A percentile compares a stretch with the other conserved stretches of the same genome.
Evolutionary conservation across 2,113 vertebrate genomes (phyloP).

Genomic region (Microcebus murinus): DNA sequence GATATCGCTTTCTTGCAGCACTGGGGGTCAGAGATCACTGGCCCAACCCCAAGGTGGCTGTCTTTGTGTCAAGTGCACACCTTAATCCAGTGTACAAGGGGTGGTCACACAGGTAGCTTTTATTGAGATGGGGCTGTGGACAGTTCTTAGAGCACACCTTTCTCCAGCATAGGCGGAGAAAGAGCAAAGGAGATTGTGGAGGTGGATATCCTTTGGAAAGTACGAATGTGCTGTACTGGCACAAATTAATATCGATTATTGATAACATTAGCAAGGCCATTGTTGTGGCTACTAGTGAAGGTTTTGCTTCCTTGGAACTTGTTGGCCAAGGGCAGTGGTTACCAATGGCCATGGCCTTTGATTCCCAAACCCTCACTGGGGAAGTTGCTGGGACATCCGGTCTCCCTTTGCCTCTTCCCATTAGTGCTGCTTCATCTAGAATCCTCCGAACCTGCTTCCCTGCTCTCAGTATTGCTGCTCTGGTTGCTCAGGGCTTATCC

Average conservation of each 20-base stretch:
- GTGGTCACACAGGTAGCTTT: not conserved
- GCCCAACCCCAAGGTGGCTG: accelerated
- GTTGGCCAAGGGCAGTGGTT: not conserved
- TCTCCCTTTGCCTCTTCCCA: not conserved
- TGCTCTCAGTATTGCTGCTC: not conserved
- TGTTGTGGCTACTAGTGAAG: not conserved
- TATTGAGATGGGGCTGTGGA: not conserved
- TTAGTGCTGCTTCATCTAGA: not conserved
- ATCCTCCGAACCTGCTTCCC: not conserved
- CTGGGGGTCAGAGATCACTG: not conserved
- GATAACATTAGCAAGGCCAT: constrained; percentile 51
- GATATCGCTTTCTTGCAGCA: not conserved
- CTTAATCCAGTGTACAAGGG: not conserved
- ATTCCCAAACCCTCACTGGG: not conserved
- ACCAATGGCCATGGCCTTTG: not conserved
- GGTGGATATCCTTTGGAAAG: constrained; percentile 23
- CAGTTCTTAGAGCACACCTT: not conserved
- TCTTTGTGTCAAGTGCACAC: not conserved
- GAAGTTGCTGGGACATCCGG: not conserved
- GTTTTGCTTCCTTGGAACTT: constrained; percentile 29
- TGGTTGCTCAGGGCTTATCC: not conserved
- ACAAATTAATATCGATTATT: constrained; percentile 50
- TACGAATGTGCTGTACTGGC: not conserved
- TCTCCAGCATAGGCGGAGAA: not conserved
- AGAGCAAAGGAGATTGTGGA: not conserved